Base-by-base conservation (phyloP, 2,888 invertebrate genomes). In the Autographa pulchrina region DNA sequence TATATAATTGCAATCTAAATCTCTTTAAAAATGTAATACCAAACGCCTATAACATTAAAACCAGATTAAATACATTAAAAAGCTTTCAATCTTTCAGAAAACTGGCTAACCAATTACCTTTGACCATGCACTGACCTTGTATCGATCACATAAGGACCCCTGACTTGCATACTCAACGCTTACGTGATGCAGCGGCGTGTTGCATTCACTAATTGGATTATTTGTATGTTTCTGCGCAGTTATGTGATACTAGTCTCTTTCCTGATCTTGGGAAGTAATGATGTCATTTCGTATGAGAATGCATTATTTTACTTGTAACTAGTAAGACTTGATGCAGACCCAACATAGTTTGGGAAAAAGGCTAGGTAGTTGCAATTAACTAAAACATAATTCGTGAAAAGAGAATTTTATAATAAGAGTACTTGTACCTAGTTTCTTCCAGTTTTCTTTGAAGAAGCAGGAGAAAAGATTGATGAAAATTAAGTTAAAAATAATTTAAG, bases 191-290 rank as follows among this genome's bases (percentile, higher is more conserved):
- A 64, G 59, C 68, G 62, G 65, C 71, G 79, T 65, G 69, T 72
- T 59, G 82, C 74, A 83, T 75, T 72, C 70, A 73, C 65, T 82
- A 77, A 82, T 83, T 72, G 43, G 60, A 83, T 83, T 83, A 77
- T 70, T 68, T 48, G 48, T 63, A 65, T 69, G 64, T 70, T 75
- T 65, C 62, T 79, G 59, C 63, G 75, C 48, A 43, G 75, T 75
- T 78, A 60, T 74, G 54, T 63, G 14, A 48, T 48, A 48, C 48
- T 58, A 54, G 65, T 52, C 60, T 61, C 2, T 59, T 59, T 59
- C 32, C 59, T 61, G 54, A 60, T 76, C 43, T 56, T 54, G 31
- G 14, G 38, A 61, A 35, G 2, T 11, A 41, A 43, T 77, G 75
- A 77, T 63, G 71, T 75, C 80, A 79, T 76, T 11, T 38, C 8